These are phyloP conservation scores for Gymnosoma rotundatum DNA, from an alignment of 2,888 invertebrate genomes.

Conservation along the genomic window DNA sequence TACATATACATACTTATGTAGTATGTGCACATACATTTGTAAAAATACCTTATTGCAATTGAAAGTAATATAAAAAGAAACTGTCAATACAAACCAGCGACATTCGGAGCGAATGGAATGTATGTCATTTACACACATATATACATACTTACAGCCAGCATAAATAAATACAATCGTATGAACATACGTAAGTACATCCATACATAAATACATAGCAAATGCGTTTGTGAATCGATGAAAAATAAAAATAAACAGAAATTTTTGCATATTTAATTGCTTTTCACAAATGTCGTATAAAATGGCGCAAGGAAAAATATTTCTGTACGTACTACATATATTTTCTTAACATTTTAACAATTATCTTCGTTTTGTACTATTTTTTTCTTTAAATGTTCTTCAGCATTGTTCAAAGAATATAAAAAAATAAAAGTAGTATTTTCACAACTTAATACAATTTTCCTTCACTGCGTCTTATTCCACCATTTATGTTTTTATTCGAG, in stretches of 20 bases:
- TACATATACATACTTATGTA: no score
- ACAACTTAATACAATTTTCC: slow-evolving; percentile 15
- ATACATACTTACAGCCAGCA: no score
- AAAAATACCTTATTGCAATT: neutral
- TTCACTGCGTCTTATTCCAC: slow-evolving; percentile 31
- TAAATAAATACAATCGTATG: no score
- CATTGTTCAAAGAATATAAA: neutral
- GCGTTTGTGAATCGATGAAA: slow-evolving; percentile 4
- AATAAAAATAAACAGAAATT: slow-evolving; percentile 35
- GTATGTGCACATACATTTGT: no score
- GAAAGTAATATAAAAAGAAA: slow-evolving; percentile 9
- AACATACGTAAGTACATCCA: no score
- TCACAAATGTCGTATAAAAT: slow-evolving; percentile 39
- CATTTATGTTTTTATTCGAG: neutral
- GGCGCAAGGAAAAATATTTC: slow-evolving; percentile 26
- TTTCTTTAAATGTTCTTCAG: neutral
- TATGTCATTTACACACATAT: no score
- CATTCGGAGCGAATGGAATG: no score
- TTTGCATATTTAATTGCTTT: slow-evolving; percentile 60
- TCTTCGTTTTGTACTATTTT: neutral
- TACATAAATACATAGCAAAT: slow-evolving; percentile 2
- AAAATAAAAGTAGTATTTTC: neutral
- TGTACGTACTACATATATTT: neutral
- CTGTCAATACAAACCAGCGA: neutral
- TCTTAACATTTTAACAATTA: slow-evolving; percentile 10